phyloP scores from a whole-genome alignment of 1,140 invertebrate genomes.

The Drosophila aff. region DNA sequence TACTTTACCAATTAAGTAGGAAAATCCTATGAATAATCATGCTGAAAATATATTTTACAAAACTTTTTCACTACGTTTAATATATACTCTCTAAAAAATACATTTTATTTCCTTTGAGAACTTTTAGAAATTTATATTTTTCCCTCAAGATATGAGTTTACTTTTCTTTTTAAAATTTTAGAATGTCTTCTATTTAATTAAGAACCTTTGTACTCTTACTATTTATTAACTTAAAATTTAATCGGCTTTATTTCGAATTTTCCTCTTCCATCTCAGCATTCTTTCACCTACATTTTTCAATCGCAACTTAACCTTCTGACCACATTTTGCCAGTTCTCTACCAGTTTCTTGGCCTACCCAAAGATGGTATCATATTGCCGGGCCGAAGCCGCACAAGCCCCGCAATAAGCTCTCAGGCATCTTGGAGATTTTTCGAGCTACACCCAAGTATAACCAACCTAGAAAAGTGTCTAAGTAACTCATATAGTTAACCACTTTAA shows the following conservation, averaged over 20 bases:
- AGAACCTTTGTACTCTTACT: not conserved
- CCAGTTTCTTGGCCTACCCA: not conserved
- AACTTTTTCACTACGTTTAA: too few species aligned
- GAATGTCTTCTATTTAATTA: not conserved
- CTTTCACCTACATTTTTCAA: slow-evolving; percentile 45
- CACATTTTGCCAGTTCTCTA: slow-evolving; percentile 41
- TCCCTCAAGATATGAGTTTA: not conserved
- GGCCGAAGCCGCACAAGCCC: slow-evolving; percentile 32
- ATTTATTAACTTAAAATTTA: not conserved
- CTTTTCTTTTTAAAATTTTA: not conserved
- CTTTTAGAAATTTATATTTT: not conserved
- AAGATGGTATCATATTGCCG: slow-evolving; percentile 53
- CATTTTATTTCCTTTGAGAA: not conserved
- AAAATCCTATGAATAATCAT: slow-evolving; percentile 3
- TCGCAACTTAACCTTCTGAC: slow-evolving; percentile 69
- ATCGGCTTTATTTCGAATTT: not conserved
- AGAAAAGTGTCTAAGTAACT: slow-evolving; percentile 64
- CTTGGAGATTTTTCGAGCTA: slow-evolving; percentile 40
- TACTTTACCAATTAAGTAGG: not conserved
- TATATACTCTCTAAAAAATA: too few species aligned
- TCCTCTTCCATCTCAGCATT: not conserved
- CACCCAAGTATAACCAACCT: slow-evolving; percentile 39
- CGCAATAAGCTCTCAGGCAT: slow-evolving; percentile 17
- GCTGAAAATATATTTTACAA: not conserved
- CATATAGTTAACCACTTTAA: slow-evolving; percentile 64